These are phyloP conservation scores for Portunus trituberculatus DNA, from an alignment of 1,140 invertebrate species.

Conservation along the genomic window DNA sequence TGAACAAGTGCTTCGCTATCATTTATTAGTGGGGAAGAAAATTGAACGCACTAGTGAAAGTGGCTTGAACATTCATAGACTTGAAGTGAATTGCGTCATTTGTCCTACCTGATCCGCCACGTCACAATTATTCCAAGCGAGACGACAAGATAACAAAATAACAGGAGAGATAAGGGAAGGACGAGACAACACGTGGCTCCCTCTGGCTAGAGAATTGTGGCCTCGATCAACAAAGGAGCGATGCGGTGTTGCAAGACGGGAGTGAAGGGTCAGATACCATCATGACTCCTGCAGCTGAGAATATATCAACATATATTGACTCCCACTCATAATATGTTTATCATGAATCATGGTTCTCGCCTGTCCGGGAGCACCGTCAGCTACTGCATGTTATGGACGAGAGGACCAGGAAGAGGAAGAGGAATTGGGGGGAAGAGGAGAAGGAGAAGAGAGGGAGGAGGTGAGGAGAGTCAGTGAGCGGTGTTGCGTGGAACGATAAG, in stretches of 20 bases:
- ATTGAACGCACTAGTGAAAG: background rate
- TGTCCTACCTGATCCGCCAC: background rate
- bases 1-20: background rate
- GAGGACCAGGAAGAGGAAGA: background rate
- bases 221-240: conserved; percentile 67
- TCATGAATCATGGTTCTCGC: conserved; percentile 47
- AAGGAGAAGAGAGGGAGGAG: too few species aligned
- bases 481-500: background rate
- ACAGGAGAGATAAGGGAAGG: too few species aligned
- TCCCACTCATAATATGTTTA: conserved; percentile 54
- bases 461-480: background rate
- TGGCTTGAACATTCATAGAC: background rate
- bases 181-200: background rate
- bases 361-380: background rate
- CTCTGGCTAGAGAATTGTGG: background rate
- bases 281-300: conserved; percentile 62
- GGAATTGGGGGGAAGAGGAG: too few species aligned
- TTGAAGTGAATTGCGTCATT: background rate
- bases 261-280: conserved; percentile 64
- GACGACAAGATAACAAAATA: background rate
- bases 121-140: background rate
- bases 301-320: conserved; percentile 72
- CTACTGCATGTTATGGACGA: conserved; percentile 11
- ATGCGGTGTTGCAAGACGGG: conserved; percentile 24
- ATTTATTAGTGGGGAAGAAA: background rate